Evolutionary conservation across 2,113 vertebrate genomes (phyloP), one percentile per base, ranked within the genome.

Genomic region (Leuciscus idus): DNA sequence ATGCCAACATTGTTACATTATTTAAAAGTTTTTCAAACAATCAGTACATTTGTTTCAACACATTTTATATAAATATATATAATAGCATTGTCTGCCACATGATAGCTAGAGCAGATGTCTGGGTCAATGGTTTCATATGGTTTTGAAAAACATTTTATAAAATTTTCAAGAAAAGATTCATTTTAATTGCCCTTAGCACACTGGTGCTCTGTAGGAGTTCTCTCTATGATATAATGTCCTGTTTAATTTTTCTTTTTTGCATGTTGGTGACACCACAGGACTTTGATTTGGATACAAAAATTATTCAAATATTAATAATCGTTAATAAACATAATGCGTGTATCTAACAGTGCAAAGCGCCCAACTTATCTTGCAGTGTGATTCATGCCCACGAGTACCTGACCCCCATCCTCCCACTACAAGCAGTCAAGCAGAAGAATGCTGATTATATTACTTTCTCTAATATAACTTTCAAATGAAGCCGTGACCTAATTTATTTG

Each of bases 391-490:
- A 55, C 64, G 23, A 70, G 28, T 83, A 26, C 46, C 46, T 55
- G 79, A 64, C n/a, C 59, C 43, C 33, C 30, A 0, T 81, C 79
- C 39, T 52, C 48, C 28, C 46, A 83, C 46, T 43, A 70, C 0
- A 10, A 36, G 62, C 81, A 52, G 23, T 70, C 62, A 83, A 48
- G 46, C 64, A 83, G 81, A 68, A 70, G 4, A 52, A 15, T 52
- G 19, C 43, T 81, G 61, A 66, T 66, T 46, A 81, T 66, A 66
- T 81, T 6, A 70, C 62, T 70, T 70, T 33, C 23, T 62, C 62
- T 36, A 36, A 50, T 52, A 36, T 33, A 68, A 52, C 62, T 83
- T 83, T 55, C 46, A 83, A 55, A 83, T 83, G 26, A 82, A 82
- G 62, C 21, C 11, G 26, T 52, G 46, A 82, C 62, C 80, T 66